A percentile compares a stretch with the other conserved stretches of the same genome.
Conservation (phyloP, 2,113 vertebrate genomes). For the Piprites chloris region DNA sequence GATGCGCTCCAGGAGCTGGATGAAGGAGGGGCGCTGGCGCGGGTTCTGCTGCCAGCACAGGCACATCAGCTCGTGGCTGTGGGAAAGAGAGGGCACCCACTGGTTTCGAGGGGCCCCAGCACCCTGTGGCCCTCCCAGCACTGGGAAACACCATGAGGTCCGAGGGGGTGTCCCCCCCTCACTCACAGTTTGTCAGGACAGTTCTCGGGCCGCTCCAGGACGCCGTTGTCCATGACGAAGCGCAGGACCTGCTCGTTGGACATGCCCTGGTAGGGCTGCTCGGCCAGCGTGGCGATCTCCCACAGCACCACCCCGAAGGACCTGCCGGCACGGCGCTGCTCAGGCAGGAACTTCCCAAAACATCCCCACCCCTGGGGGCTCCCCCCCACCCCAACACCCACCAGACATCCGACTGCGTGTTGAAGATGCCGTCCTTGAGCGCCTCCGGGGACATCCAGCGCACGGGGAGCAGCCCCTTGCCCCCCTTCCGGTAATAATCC, state of each 20-base stretch:
- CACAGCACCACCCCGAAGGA: slow-evolving; percentile 81
- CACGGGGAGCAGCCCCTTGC: slow-evolving; percentile 78
- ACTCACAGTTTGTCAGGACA: slow-evolving; percentile 78
- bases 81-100: neutral
- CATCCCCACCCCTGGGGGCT: too few relatives aligned
- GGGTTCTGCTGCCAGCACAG: slow-evolving; percentile 81
- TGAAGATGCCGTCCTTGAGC: slow-evolving; percentile 82
- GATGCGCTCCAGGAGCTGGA: slow-evolving; percentile 75
- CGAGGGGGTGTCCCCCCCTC: too few relatives aligned
- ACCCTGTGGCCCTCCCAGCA: neutral
- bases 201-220: slow-evolving; percentile 70
- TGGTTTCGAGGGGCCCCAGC: neutral
- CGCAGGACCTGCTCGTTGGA: slow-evolving; percentile 83
- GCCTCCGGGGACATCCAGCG: slow-evolving; percentile 84
- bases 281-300: slow-evolving; percentile 79
- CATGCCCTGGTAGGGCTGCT: slow-evolving; percentile 83
- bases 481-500: slow-evolving; percentile 80
- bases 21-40: slow-evolving; percentile 72
- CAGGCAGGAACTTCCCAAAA: rapidly evolving
- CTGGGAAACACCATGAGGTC: neutral
- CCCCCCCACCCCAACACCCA: neutral
- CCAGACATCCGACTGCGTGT: slow-evolving; percentile 78
- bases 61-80: slow-evolving; percentile 76
- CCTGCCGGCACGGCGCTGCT: neutral
- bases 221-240: slow-evolving; percentile 77